Base-by-base conservation (phyloP, 1,140 invertebrate genomes). In the Oryzaephilus surinamensis region DNA sequence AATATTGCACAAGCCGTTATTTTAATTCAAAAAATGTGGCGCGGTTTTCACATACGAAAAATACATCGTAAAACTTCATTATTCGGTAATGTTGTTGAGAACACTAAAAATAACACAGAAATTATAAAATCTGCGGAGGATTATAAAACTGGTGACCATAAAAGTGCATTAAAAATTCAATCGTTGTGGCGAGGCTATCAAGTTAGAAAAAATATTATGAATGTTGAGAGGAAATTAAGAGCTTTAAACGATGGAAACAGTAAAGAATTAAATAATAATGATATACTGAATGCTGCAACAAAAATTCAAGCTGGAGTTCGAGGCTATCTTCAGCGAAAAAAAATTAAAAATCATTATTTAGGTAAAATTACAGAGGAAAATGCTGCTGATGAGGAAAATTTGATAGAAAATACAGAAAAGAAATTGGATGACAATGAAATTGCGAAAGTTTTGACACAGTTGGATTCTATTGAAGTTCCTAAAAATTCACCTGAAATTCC, bases 241-340 rank as follows among this genome's bases (percentile, higher is more conserved):
- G 6, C 2, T 28, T 20, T 14, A 14, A 14, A 17, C 17, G 36
- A 38, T 21, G 19, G 24, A 5, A 19, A 30, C n/a, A 20, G 37
- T 13, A 27, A 21, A 32, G 33, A 18, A 28, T 17, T 24, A 19
- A 38, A 20, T 7, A 35, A 44, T 37, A 20, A 44, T 6, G 52
- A 66, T 16, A 65, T 71, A 41, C 69, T 75, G 45, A 70, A 68
- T 18, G 73, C 73, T 23, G 77, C 77, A 2, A 72, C 72, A 2
- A 81, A 77, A 59, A 83, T 84, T 40, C 81, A 84, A 55, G 78
- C 80, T 0, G 70, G 73, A 5, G 66, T 80, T 6, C 63, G 79
- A 2, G 79, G 79, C 6, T 81, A 71, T 52, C 59, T 79, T n/a
- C 70, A 72, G 6, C 60, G 79, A 12, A 79, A 79, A 51, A 65